A percentile compares a stretch with the other conserved stretches of the same genome.
phyloP scores from a whole-genome alignment of 1,140 invertebrate species.

The Panagrolaimus sp. region DNA sequence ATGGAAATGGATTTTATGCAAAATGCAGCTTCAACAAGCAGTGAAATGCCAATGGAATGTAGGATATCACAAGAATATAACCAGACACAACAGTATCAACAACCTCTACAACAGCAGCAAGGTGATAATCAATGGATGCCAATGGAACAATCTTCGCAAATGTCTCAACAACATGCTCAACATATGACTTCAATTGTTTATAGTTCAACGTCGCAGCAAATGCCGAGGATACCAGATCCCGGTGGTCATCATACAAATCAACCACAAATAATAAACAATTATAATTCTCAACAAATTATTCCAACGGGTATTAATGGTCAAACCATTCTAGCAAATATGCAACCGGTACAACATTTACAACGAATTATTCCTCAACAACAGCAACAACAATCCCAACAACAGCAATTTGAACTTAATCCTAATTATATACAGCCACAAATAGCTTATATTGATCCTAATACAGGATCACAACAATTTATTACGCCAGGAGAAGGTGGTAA shows the following conservation, averaged over 20 bases:
- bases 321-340: slow-evolving; percentile 8
- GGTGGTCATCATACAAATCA: neutral
- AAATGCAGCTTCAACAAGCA: neutral
- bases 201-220: neutral
- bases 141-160: neutral
- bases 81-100: neutral
- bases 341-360: slow-evolving; percentile 11
- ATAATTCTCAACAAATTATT: neutral
- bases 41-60: neutral
- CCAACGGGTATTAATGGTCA: neutral
- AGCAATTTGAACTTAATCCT: neutral
- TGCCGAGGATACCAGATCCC: slow-evolving; percentile 9
- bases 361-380: neutral
- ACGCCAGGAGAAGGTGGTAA: neutral
- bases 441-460: neutral
- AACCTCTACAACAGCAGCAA: neutral
- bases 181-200: neutral
- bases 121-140: slow-evolving; percentile 2
- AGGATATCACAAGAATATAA: neutral
- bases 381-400: neutral
- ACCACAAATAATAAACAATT: neutral
- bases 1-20: neutral
- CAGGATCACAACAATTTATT: neutral
- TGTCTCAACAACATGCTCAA: neutral
- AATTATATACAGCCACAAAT: slow-evolving; percentile 1